phyloP scores from a whole-genome alignment of 1,140 invertebrate species.

The Hyphantria cunea region DNA sequence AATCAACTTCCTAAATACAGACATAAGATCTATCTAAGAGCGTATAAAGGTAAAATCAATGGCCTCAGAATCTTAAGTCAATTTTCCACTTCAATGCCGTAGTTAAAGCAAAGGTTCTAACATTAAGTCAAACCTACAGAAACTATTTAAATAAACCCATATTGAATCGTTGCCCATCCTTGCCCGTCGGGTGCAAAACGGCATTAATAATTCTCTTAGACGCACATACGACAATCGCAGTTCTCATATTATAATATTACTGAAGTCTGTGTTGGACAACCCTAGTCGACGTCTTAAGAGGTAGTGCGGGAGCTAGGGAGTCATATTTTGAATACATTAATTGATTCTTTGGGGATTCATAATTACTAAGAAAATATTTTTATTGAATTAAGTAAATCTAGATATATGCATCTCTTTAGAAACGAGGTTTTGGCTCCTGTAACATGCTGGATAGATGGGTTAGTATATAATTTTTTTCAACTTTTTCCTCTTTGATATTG shows the following conservation, averaged over 20 bases:
- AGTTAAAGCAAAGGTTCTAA: conserved; percentile 51
- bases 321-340: conserved; percentile 8
- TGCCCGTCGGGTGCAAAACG: conserved; percentile 47
- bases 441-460: no score
- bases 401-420: no score
- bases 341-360: neutral
- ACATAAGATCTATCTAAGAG: no score
- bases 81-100: conserved; percentile 25
- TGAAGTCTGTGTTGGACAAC: conserved; percentile 70
- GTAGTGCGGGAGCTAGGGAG: conserved; percentile 43
- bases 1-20: no score
- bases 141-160: conserved; percentile 75
- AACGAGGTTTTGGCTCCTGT: no score
- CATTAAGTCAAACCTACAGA: conserved; percentile 55
- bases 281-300: conserved; percentile 68
- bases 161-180: conserved; percentile 39
- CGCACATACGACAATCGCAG: conserved; percentile 72
- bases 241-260: conserved; percentile 70
- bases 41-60: no score
- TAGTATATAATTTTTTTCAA: no score
- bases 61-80: conserved; percentile 19
- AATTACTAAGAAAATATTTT: conserved; percentile 1
- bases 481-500: no score
- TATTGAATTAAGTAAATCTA: no score
- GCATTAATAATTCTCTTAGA: conserved; percentile 78